A percentile compares a stretch with the other conserved stretches of the same genome.
These are phyloP conservation scores for Pseudomyrmex concolor DNA, from an alignment of 1,140 invertebrate genomes.

Conservation along the genomic window DNA sequence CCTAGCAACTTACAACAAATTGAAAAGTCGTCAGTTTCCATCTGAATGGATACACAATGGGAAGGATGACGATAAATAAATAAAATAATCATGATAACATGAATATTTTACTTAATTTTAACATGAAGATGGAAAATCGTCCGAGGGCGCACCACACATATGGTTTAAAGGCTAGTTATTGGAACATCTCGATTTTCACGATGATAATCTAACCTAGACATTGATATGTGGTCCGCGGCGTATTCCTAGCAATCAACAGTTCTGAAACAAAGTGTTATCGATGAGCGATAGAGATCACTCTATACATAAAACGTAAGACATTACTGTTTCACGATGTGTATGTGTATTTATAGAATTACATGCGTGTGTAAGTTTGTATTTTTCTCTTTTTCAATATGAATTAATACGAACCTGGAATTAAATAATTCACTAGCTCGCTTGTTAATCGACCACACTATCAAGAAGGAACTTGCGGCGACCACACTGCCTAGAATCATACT, in stretches of 20 bases:
- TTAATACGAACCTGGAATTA: conserved; percentile 75
- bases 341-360: too few species aligned
- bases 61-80: conserved; percentile 23
- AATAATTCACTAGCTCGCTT: conserved; percentile 88
- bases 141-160: conserved; percentile 80
- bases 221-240: conserved; percentile 80
- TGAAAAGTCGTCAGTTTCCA: not conserved
- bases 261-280: conserved; percentile 65
- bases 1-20: too few species aligned
- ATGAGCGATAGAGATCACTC: too few species aligned
- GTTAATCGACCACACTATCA: conserved; percentile 90
- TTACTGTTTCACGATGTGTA: too few species aligned
- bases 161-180: conserved; percentile 79
- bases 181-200: conserved; percentile 71
- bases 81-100: conserved; percentile 23
- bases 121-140: conserved; percentile 63
- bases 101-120: conserved; percentile 46
- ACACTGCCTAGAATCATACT: conserved; percentile 88
- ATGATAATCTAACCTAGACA: conserved; percentile 74
- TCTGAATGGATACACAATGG: not conserved
- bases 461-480: conserved; percentile 88
- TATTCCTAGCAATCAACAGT: conserved; percentile 79
- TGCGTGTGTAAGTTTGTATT: not conserved
- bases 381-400: not conserved
- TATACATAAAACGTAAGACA: too few species aligned